A percentile compares a stretch with the other conserved stretches of the same genome.
Evolutionary conservation across 1,140 invertebrate species (phyloP).

Genomic region (Tetranychus cinnabarinus): DNA sequence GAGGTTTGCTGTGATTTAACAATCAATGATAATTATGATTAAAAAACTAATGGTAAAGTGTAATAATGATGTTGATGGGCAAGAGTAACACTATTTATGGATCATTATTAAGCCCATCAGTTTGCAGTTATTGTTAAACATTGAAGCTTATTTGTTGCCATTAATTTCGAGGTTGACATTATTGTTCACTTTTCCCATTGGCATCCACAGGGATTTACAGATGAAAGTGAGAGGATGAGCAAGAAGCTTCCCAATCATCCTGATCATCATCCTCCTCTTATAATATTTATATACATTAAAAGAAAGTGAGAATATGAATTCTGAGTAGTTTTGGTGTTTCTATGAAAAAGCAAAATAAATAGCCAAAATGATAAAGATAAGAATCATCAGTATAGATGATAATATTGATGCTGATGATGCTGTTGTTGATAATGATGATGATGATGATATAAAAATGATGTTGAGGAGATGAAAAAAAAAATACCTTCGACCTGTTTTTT

Average conservation of each 20-base stretch:
- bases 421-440: not conserved
- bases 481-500: no score
- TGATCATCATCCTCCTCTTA: not conserved
- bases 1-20: no score
- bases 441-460: not conserved
- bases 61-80: no score
- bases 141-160: not conserved
- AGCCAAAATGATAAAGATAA: conserved; percentile 3
- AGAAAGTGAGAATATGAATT: not conserved
- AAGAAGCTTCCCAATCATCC: not conserved
- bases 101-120: not conserved
- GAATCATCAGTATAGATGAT: not conserved
- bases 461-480: not conserved
- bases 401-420: not conserved
- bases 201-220: not conserved
- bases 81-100: no score
- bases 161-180: not conserved
- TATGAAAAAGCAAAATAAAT: conserved; percentile 2
- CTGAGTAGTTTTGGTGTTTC: no score
- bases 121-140: not conserved
- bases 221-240: not conserved
- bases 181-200: not conserved
- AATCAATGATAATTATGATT: no score
- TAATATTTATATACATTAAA: not conserved
- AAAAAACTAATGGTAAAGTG: no score